phyloP scores from a whole-genome alignment of 2,797 vertebrate genomes.

The Moxostoma hubbsi region DNA sequence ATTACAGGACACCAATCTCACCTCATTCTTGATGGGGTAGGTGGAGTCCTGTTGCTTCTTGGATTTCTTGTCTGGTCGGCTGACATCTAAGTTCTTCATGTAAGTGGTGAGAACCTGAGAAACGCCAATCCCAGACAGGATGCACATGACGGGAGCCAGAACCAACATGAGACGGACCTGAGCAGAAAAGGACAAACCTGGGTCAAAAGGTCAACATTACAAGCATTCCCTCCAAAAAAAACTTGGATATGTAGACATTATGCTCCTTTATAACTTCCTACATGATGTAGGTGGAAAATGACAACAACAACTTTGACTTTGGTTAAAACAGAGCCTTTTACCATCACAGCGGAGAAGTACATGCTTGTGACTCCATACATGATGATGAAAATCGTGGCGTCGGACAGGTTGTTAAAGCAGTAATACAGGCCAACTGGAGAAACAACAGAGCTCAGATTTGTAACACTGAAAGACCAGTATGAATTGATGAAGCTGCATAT shows the following conservation, averaged over 20 bases:
- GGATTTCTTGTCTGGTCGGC: conserved; percentile 91
- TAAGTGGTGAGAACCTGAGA: conserved; percentile 97
- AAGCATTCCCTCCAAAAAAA: not conserved
- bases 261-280: too few species aligned
- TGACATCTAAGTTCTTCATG: conserved; percentile 98
- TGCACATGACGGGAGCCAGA: conserved; percentile 98
- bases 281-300: too few species aligned
- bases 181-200: not conserved
- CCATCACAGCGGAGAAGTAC: conserved; percentile 99
- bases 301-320: too few species aligned
- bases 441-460: not conserved
- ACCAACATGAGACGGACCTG: conserved; percentile 98
- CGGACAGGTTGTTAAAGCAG: conserved; percentile 97
- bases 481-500: not conserved
- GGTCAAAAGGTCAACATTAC: not conserved
- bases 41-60: conserved; percentile 97
- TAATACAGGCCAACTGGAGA: conserved; percentile 94
- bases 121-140: conserved; percentile 96
- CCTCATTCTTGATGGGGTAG: conserved; percentile 98
- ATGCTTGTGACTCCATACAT: conserved; percentile 99
- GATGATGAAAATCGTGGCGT: conserved; percentile 98
- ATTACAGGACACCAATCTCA: conserved; percentile 53
- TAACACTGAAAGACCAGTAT: too few species aligned
- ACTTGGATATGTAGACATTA: too few species aligned
- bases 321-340: conserved; percentile 64